These are phyloP conservation scores for Orbicella faveolata DNA, from an alignment of 64 coral and sea anemone genomes.

Conservation along the genomic window DNA sequence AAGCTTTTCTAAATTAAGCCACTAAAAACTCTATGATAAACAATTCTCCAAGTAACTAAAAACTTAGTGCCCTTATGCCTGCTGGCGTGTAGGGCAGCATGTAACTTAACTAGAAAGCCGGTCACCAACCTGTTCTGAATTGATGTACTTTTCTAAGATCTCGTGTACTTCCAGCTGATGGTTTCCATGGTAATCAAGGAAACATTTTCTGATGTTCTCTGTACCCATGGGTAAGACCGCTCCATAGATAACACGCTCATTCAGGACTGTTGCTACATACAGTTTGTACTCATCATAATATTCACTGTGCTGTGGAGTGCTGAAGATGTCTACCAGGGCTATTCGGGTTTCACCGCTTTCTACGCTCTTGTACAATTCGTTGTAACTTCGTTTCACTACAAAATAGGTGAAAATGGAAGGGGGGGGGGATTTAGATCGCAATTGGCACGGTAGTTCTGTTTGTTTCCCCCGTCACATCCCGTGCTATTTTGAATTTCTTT, in stretches of 20 bases:
- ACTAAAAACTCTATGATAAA: neutral
- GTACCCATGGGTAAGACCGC: slow-evolving; percentile 59
- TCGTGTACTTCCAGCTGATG: slow-evolving; percentile 60
- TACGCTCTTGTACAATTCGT: slow-evolving; percentile 63
- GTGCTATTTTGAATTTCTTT: too few species aligned
- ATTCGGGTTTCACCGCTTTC: slow-evolving; percentile 54
- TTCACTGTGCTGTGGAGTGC: slow-evolving; percentile 55
- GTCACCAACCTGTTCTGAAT: neutral
- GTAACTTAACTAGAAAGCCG: neutral
- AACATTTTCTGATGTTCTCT: slow-evolving; percentile 22
- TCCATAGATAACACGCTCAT: slow-evolving; percentile 54
- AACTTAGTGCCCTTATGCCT: too few species aligned
- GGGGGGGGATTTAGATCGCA: too few species aligned
- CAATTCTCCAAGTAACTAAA: neutral
- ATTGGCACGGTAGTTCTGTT: too few species aligned
- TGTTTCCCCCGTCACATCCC: too few species aligned
- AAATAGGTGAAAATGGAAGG: neutral
- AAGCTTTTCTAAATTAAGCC: neutral
- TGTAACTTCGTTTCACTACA: slow-evolving; percentile 62
- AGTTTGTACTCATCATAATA: slow-evolving; percentile 62
- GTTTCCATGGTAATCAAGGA: slow-evolving; percentile 27
- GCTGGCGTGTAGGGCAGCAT: too few species aligned
- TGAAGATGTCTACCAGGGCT: slow-evolving; percentile 79
- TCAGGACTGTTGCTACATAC: slow-evolving; percentile 46
- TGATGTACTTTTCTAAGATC: slow-evolving; percentile 60